Percentiles rank a stretch among this genome's conserved stretches.
Evolutionary conservation across 2,797 vertebrate genomes (phyloP).

Genomic region (Tapera naevia): DNA sequence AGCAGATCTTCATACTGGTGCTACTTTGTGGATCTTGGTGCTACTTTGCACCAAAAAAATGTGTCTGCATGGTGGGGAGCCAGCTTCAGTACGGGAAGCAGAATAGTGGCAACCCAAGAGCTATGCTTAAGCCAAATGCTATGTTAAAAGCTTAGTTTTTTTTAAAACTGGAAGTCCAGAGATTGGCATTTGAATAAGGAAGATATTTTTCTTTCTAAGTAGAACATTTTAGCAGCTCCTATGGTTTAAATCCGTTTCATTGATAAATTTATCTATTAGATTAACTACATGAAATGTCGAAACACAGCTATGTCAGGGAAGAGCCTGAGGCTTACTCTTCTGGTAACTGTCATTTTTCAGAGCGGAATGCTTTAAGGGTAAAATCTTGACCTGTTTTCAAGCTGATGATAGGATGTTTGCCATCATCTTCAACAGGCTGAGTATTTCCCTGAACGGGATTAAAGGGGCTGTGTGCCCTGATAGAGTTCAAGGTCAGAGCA

Average conservation of each 20-base stretch:
- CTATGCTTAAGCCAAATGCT: neutral
- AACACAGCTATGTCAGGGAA: neutral
- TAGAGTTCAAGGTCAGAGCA: neutral
- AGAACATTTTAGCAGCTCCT: neutral
- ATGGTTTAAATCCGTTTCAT: neutral
- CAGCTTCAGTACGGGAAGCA: neutral
- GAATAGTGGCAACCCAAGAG: neutral
- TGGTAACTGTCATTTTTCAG: neutral
- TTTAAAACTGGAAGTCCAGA: neutral
- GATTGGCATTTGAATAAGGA: neutral
- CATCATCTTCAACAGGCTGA: neutral
- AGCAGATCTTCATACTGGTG: neutral
- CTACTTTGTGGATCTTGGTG: no score
- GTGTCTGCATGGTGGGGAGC: rapidly evolving
- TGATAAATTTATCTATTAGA: neutral
- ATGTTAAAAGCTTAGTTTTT: neutral
- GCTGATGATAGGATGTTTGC: neutral
- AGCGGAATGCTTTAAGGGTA: neutral
- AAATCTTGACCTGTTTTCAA: neutral
- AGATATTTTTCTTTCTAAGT: neutral
- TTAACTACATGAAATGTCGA: neutral
- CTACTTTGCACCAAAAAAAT: neutral
- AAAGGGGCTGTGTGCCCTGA: neutral
- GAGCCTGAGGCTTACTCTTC: neutral
- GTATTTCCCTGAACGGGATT: neutral